Conservation (phyloP, 1,140 invertebrate species). For the Globodera rostochiensis region DNA sequence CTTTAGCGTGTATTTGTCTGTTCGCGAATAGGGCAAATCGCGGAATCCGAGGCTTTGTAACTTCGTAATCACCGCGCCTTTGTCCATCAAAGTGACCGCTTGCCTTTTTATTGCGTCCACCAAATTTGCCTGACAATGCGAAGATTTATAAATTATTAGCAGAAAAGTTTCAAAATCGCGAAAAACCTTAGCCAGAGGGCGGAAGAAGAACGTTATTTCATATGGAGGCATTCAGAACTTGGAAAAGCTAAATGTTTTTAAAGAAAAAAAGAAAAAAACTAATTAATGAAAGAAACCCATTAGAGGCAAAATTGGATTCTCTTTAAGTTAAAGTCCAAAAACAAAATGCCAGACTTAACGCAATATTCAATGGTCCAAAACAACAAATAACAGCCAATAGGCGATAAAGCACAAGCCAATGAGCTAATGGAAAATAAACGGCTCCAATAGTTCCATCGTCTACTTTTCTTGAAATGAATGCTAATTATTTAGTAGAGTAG, state of each 20-base stretch:
- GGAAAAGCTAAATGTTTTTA: not conserved
- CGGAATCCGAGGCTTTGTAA: slow-evolving; percentile 58
- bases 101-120: slow-evolving; percentile 54
- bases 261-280: too few relatives aligned
- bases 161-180: not conserved
- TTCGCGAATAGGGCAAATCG: slow-evolving; percentile 56
- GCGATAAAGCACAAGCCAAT: too few relatives aligned
- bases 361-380: too few relatives aligned
- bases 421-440: too few relatives aligned
- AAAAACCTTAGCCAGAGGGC: slow-evolving; percentile 54
- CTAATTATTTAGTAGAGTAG: too few relatives aligned
- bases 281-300: too few relatives aligned
- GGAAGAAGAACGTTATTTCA: slow-evolving; percentile 60
- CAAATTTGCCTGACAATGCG: slow-evolving; percentile 53
- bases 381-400: too few relatives aligned
- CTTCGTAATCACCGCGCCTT: slow-evolving; percentile 59
- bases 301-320: too few relatives aligned
- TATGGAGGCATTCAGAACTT: slow-evolving; percentile 57
- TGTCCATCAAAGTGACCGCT: slow-evolving; percentile 50
- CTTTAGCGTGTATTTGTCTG: slow-evolving; percentile 54
- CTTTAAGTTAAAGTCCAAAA: too few relatives aligned
- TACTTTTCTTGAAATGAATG: too few relatives aligned
- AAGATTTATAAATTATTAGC: slow-evolving; percentile 7
- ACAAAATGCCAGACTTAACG: too few relatives aligned
- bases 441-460: too few relatives aligned